Evolutionary conservation across 2,113 vertebrate species (phyloP).

Genomic region (Cisticola juncidis): DNA sequence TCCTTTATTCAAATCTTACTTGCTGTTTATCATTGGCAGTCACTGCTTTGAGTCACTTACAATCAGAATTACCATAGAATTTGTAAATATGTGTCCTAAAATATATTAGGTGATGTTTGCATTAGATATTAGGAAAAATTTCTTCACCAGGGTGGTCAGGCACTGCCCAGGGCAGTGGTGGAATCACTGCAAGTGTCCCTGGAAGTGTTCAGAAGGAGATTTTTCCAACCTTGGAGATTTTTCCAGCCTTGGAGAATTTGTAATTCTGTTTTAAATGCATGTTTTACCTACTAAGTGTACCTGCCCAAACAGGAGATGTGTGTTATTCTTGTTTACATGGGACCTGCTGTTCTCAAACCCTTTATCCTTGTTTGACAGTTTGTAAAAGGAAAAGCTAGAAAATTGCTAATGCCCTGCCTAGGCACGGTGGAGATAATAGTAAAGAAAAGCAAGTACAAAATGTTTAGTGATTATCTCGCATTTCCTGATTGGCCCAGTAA

Average conservation of each 20-base stretch:
- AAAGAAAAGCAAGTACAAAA: slow-evolving; percentile 32
- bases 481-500: slow-evolving; percentile 33
- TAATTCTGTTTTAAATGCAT: neutral
- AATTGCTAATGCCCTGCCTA: neutral
- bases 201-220: neutral
- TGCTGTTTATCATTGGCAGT: neutral
- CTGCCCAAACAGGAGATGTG: neutral
- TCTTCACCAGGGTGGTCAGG: neutral
- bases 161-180: neutral
- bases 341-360: neutral
- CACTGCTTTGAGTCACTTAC: neutral
- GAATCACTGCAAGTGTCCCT: neutral
- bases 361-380: neutral
- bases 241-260: neutral
- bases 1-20: neutral
- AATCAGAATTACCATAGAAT: neutral
- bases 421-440: neutral
- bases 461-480: slow-evolving; percentile 25
- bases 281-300: neutral
- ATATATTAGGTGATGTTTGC: neutral
- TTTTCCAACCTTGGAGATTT: neutral
- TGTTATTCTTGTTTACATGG: neutral
- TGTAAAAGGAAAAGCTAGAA: slow-evolving; percentile 9
- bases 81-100: neutral
- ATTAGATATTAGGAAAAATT: too few species aligned